Base-by-base conservation (phyloP, 2,797 vertebrate genomes). In the Gadopsis marmoratus region DNA sequence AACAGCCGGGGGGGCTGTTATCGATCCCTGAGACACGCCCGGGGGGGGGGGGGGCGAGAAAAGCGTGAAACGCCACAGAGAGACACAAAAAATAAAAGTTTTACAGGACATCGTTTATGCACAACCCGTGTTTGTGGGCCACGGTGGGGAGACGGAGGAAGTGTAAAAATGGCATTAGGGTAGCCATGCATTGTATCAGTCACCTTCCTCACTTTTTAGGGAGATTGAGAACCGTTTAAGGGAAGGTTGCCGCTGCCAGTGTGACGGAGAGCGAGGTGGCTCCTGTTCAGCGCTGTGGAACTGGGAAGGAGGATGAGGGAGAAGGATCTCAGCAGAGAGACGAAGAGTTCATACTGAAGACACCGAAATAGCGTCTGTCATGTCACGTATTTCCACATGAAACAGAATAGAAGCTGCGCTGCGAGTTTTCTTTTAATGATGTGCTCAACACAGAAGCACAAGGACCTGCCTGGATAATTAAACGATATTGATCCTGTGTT, bases 21-120 rank as follows among this genome's bases (percentile, higher is more conserved):
- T 93, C 75, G 90, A 92, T 90, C 86, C 67, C 9, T 0, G 8
- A 72, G 78, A 78, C 78, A 61, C 72, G 78, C 69, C 79, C n/a
- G 31, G 75, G 78, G 81, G 87, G 64, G n/a, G 91, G n/a, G n/a
- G n/a, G n/a, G n/a, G n/a, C 79, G 90, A 84, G 91, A 92, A 94
- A 92, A 93, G 92, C 92, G 87, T 71, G 88, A 93, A 92, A 91
- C 90, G 89, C 60, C 88, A 86, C 63, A 13, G 61, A 59, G 74
- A 75, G 85, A 71, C 50, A 10, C 43, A 76, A 83, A 69, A 78
- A 89, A 78, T 60, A 78, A 79, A 76, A 61, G 64, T 83, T 74
- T 62, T 45, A 79, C 79, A 77, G 81, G 76, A 78, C 61, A 33
- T 61, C 84, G 55, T 85, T 88, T 88, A 88, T 90, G 86, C 84